Percentiles rank a stretch among this genome's conserved stretches.
phyloP scores from a whole-genome alignment of 2,888 invertebrate genomes.

The Didymodactylos carnosus region DNA sequence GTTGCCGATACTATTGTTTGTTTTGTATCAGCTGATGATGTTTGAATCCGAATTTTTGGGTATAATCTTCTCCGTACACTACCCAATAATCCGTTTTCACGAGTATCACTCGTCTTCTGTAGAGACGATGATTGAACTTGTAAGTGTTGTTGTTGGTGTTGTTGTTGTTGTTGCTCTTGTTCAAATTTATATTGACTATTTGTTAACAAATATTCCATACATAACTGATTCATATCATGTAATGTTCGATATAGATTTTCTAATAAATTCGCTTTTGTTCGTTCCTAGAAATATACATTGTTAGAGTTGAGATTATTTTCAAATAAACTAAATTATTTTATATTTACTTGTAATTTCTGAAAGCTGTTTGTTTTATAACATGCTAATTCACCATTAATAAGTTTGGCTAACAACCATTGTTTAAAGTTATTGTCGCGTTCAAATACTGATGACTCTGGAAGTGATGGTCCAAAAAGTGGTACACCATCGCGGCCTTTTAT shows the following conservation, averaged over 20 bases:
- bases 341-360: slow-evolving; percentile 6
- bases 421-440: slow-evolving; percentile 1
- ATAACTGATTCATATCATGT: neutral
- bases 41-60: neutral
- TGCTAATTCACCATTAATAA: slow-evolving; percentile 10
- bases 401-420: slow-evolving; percentile 11
- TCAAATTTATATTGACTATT: neutral
- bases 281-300: neutral
- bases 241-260: neutral
- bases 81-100: neutral
- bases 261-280: neutral
- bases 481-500: slow-evolving; percentile 1
- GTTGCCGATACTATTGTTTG: neutral
- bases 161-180: neutral
- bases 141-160: too few species aligned
- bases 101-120: too few species aligned
- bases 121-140: too few species aligned
- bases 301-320: too few species aligned
- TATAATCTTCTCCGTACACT: neutral
- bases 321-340: neutral
- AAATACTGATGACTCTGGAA: neutral
- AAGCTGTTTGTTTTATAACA: slow-evolving; percentile 7
- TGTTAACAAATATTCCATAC: neutral
- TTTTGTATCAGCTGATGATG: neutral
- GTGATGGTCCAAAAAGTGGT: slow-evolving; percentile 9